Conservation (phyloP, 2,888 invertebrate genomes). For the Macrophya alboannulata region DNA sequence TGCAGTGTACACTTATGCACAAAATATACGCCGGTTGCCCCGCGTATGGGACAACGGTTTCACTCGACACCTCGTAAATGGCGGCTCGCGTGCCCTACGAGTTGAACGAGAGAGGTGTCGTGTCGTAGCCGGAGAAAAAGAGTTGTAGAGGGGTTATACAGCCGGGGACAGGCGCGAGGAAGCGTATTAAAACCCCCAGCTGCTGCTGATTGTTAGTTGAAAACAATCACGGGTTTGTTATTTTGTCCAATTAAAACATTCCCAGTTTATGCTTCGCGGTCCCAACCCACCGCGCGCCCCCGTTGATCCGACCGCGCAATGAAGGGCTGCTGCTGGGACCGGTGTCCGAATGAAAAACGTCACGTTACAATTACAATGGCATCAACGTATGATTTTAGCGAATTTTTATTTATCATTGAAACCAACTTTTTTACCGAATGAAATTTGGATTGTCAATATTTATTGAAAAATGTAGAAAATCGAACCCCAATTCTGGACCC, state of each 20-base stretch:
- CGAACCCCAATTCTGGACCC: no score
- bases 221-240: slow-evolving; percentile 67
- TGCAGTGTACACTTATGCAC: slow-evolving; percentile 11
- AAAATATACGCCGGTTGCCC: background rate
- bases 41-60: slow-evolving; percentile 46
- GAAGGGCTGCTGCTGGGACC: slow-evolving; percentile 15
- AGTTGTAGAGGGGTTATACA: background rate
- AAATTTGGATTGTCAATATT: background rate
- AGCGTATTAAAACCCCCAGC: slow-evolving; percentile 10
- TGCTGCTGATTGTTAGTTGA: slow-evolving; percentile 55
- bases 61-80: slow-evolving; percentile 45
- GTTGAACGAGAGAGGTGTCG: slow-evolving; percentile 13
- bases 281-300: background rate
- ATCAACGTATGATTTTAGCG: background rate
- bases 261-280: slow-evolving; percentile 46
- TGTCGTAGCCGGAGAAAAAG: background rate
- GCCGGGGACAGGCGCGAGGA: slow-evolving; percentile 27
- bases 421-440: background rate
- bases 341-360: slow-evolving; percentile 23
- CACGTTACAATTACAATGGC: background rate
- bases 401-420: background rate
- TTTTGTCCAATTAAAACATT: slow-evolving; percentile 69
- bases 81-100: slow-evolving; percentile 7
- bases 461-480: background rate
- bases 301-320: background rate